Evolutionary conservation across 2,888 invertebrate genomes (phyloP).

Genomic region (Petrophora chlorosata): DNA sequence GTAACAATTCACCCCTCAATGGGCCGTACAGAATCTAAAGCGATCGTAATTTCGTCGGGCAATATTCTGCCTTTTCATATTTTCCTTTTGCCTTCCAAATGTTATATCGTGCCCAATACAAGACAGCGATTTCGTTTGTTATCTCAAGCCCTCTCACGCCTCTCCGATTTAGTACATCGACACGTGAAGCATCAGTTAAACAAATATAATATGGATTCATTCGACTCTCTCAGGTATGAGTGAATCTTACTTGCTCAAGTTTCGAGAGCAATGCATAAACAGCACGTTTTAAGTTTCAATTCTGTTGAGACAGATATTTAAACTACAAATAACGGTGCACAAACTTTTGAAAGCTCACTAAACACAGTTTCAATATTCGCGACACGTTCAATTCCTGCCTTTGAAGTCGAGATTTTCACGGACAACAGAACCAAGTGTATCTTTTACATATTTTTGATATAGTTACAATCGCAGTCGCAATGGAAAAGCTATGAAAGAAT

Average conservation of each 20-base stretch:
- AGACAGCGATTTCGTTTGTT: constrained; percentile 79
- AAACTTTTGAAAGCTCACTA: constrained; percentile 21
- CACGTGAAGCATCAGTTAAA: constrained; percentile 71
- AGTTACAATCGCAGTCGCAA: constrained; percentile 50
- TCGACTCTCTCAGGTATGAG: constrained; percentile 45
- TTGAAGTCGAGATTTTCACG: constrained; percentile 35
- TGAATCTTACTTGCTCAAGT: constrained; percentile 39
- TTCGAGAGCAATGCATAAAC: constrained; percentile 29
- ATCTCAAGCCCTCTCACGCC: constrained; percentile 73
- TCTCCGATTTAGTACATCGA: constrained; percentile 73
- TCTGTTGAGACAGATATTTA: constrained; percentile 28
- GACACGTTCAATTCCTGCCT: constrained; percentile 24
- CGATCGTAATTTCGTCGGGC: constrained; percentile 81
- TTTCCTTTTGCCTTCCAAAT: constrained; percentile 76
- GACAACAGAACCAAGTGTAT: constrained; percentile 45
- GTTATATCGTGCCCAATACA: constrained; percentile 75
- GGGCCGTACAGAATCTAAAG: constrained; percentile 78
- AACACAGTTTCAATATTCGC: constrained; percentile 28
- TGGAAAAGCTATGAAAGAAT: constrained; percentile 49
- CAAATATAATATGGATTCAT: constrained; percentile 64
- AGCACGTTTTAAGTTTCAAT: constrained; percentile 27
- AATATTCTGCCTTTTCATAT: constrained; percentile 81
- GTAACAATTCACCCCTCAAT: constrained; percentile 80
- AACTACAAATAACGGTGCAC: constrained; percentile 27
- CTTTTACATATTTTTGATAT: constrained; percentile 53